Evolutionary conservation across 2,113 vertebrate genomes (phyloP).

Genomic region (Rostratula benghalensis): DNA sequence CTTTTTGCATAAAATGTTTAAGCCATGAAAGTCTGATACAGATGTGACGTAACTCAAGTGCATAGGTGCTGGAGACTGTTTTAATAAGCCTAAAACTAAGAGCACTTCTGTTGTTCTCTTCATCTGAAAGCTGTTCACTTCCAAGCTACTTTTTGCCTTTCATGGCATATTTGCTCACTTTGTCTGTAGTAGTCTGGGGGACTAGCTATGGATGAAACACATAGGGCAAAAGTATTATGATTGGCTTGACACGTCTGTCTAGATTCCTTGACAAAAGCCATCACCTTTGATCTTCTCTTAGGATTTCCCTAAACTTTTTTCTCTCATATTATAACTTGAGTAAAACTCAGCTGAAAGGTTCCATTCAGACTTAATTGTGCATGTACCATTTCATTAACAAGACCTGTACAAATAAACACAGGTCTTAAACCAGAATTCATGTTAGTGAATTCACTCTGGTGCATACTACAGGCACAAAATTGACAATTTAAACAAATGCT

Average conservation of each 20-base stretch:
- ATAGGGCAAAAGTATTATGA: background rate
- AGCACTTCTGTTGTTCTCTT: background rate
- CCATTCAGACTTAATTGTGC: background rate
- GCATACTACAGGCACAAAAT: background rate
- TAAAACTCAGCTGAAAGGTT: background rate
- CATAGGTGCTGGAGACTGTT: background rate
- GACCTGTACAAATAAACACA: background rate
- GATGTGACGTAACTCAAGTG: background rate
- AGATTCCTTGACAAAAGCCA: background rate
- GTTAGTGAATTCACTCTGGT: background rate
- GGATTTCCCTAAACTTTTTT: background rate
- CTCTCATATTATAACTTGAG: background rate
- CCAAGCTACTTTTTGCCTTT: background rate
- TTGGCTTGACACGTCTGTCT: background rate
- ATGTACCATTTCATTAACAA: background rate
- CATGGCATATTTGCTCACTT: background rate
- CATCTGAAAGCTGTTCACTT: background rate
- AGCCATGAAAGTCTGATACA: background rate
- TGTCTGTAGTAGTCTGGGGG: background rate
- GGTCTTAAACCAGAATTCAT: background rate
- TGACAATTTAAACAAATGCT: background rate
- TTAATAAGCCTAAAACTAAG: background rate
- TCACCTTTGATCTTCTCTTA: background rate
- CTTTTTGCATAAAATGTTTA: background rate
- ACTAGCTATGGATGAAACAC: background rate